Percentiles rank a stretch among this genome's conserved stretches.
These are phyloP conservation scores for Trissonchulus latispiculum DNA, from an alignment of 2,888 invertebrate genomes.

Conservation along the genomic window DNA sequence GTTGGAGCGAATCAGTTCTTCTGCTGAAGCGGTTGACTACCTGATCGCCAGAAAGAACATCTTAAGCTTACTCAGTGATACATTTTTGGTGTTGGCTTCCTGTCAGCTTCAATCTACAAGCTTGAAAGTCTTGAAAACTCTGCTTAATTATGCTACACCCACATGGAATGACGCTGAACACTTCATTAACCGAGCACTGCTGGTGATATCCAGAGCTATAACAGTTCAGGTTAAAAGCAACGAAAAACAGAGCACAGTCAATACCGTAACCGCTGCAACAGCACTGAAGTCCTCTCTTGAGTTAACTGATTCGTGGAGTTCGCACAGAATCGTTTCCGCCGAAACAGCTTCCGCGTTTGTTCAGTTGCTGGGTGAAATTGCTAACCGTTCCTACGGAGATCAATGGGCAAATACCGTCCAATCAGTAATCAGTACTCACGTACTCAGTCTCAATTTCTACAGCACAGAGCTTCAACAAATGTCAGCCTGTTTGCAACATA, in stretches of 20 bases:
- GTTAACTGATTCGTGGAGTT: constrained; percentile 34
- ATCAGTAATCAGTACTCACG: constrained; percentile 23
- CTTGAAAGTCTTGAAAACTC: background rate
- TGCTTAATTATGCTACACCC: background rate
- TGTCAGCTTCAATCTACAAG: background rate
- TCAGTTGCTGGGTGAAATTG: constrained; percentile 26
- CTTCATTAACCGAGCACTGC: constrained; percentile 26
- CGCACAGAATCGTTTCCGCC: constrained; percentile 30
- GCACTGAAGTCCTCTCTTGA: constrained; percentile 20
- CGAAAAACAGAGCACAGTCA: constrained; percentile 25
- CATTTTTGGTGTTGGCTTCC: background rate
- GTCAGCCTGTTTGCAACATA: background rate
- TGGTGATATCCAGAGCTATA: constrained; percentile 37
- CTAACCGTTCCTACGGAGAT: constrained; percentile 23
- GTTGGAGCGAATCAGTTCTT: constrained; percentile 27
- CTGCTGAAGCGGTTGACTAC: background rate
- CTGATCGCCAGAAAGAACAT: background rate
- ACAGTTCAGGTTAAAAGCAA: constrained; percentile 38
- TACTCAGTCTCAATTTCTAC: background rate
- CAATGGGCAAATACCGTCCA: constrained; percentile 33
- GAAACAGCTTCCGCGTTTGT: constrained; percentile 30
- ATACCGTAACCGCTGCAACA: constrained; percentile 31
- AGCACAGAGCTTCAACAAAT: background rate
- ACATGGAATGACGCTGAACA: background rate
- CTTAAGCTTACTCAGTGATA: background rate